Evolutionary conservation across 2,113 vertebrate species (phyloP).

Genomic region (Vanacampus margaritifer): DNA sequence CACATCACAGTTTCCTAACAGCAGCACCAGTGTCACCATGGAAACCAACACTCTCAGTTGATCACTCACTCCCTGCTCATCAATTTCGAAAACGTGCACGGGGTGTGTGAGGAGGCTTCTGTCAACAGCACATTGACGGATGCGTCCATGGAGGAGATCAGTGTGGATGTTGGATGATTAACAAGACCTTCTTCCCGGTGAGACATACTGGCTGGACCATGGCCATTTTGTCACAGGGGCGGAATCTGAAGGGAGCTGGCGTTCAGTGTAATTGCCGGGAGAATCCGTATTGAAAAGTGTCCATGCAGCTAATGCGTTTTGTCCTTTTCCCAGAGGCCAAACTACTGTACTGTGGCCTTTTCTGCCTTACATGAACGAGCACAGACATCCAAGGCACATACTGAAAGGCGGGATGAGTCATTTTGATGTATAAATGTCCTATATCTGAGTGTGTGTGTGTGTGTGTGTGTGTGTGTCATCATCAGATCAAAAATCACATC

Average conservation of each 20-base stretch:
- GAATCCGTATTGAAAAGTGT: slow-evolving; percentile 47
- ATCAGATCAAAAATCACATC: neutral
- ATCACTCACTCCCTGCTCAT: slow-evolving; percentile 44
- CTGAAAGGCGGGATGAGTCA: slow-evolving; percentile 40
- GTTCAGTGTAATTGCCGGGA: slow-evolving; percentile 36
- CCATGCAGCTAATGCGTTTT: slow-evolving; percentile 58
- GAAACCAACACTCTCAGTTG: slow-evolving; percentile 59
- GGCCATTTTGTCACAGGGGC: slow-evolving; percentile 18
- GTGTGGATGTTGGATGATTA: slow-evolving; percentile 11
- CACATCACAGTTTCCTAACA: slow-evolving; percentile 21
- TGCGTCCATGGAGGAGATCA: neutral
- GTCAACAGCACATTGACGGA: slow-evolving; percentile 12
- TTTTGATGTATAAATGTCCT: slow-evolving; percentile 23
- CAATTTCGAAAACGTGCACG: slow-evolving; percentile 31
- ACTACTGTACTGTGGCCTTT: slow-evolving; percentile 44
- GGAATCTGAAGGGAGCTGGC: slow-evolving; percentile 25
- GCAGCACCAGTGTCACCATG: slow-evolving; percentile 62
- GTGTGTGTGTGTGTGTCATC: neutral
- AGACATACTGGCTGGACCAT: neutral
- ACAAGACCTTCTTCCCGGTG: slow-evolving; percentile 8
- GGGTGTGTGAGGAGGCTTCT: slow-evolving; percentile 14
- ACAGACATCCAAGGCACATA: slow-evolving; percentile 35
- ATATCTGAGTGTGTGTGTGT: slow-evolving; percentile 10
- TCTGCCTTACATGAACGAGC: slow-evolving; percentile 45
- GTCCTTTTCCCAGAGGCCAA: slow-evolving; percentile 44